Evolutionary conservation across 2,113 vertebrate genomes (phyloP).

Genomic region (Poeciliopsis turrubarensis): DNA sequence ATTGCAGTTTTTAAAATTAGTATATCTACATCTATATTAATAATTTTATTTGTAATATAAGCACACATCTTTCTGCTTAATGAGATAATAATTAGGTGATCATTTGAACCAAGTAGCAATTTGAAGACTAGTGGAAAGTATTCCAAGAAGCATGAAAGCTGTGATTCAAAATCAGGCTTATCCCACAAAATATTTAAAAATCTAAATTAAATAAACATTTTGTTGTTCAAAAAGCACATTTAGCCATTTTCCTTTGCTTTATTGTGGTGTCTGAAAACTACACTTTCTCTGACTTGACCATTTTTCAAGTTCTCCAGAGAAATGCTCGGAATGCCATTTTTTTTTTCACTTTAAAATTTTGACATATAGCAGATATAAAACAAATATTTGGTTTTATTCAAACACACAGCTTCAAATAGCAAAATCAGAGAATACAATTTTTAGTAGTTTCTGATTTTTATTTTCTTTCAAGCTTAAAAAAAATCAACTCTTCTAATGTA

Average conservation of each 20-base stretch:
- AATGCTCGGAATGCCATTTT: no score
- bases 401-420: not conserved
- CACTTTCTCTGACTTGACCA: no score
- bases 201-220: no score
- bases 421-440: not conserved
- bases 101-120: not conserved
- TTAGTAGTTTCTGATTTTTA: no score
- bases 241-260: no score
- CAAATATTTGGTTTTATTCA: not conserved
- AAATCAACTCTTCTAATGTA: not conserved
- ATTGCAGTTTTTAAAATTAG: not conserved
- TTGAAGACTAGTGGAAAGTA: not conserved
- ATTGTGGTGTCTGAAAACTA: no score
- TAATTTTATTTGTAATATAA: not conserved
- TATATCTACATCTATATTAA: not conserved
- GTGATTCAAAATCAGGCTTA: not conserved
- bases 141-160: not conserved
- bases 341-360: no score
- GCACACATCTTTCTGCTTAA: not conserved
- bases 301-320: no score
- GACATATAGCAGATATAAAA: no score
- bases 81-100: not conserved
- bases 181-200: no score
- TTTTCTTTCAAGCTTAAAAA: not conserved
- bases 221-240: no score